Conservation (phyloP, 1,140 invertebrate species). For the Trichonephila inaurata region DNA sequence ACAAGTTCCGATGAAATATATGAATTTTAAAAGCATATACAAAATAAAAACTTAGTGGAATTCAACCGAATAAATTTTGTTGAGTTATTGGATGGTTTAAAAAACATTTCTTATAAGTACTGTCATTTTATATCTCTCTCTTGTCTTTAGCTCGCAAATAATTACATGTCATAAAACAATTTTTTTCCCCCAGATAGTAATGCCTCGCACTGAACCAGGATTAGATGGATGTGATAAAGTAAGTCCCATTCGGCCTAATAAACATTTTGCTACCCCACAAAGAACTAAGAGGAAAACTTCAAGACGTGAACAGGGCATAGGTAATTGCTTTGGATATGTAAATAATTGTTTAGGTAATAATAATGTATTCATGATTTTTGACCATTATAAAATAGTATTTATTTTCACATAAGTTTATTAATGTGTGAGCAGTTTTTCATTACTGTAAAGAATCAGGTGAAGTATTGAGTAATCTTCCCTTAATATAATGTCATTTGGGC, state of each 20-base stretch:
- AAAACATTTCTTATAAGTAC: not conserved
- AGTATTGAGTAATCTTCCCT: no score
- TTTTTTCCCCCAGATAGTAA: not conserved
- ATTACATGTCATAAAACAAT: not conserved
- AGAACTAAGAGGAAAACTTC: conserved; percentile 54
- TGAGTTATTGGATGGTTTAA: not conserved
- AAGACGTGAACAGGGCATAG: conserved; percentile 27
- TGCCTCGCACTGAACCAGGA: not conserved
- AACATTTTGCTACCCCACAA: not conserved
- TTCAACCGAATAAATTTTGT: not conserved
- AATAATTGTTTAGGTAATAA: not conserved
- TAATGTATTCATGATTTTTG: no score
- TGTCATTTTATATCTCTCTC: not conserved
- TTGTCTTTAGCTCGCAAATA: not conserved
- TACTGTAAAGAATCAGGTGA: no score
- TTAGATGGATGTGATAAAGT: conserved; percentile 5
- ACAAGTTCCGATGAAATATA: no score
- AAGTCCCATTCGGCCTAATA: conserved; percentile 6
- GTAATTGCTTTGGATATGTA: not conserved
- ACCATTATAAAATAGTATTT: no score
- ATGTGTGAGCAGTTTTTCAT: no score
- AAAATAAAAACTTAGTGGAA: no score
- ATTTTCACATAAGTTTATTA: no score
- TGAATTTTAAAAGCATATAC: no score
- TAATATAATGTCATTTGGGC: no score